These are phyloP conservation scores for Phragmatobia fuliginosa DNA, from an alignment of 2,888 invertebrate genomes.

Conservation along the genomic window DNA sequence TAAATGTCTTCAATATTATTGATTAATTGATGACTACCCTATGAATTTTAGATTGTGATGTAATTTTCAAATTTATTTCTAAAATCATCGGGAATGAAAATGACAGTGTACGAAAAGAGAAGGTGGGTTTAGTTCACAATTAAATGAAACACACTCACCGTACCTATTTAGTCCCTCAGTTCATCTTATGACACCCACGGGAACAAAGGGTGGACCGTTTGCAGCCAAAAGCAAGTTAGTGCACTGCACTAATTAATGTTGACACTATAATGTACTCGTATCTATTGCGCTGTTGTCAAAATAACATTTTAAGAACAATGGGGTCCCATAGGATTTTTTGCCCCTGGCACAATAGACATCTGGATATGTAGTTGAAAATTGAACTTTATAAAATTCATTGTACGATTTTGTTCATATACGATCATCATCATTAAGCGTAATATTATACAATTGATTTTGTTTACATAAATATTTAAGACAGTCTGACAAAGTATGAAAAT, in stretches of 20 bases:
- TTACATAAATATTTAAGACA: not conserved
- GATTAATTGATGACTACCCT: too few relatives aligned
- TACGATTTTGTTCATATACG: too few relatives aligned
- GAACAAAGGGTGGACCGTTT: constrained; percentile 18
- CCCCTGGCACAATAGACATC: constrained; percentile 13
- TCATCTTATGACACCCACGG: constrained; percentile 28
- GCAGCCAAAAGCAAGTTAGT: constrained; percentile 11
- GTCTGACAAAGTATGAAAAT: not conserved
- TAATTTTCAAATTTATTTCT: not conserved
- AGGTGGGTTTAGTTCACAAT: constrained; percentile 7
- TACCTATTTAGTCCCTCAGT: constrained; percentile 29
- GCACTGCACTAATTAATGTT: constrained; percentile 23
- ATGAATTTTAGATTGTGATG: too few relatives aligned
- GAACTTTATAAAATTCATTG: not conserved
- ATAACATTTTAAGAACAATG: constrained; percentile 14
- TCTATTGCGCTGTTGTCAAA: constrained; percentile 18
- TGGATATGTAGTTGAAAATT: not conserved
- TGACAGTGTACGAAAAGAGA: not conserved
- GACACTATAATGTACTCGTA: constrained; percentile 14
- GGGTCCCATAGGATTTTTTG: constrained; percentile 14
- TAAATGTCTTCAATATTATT: too few relatives aligned
- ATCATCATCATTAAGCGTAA: too few relatives aligned
- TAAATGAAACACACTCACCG: not conserved
- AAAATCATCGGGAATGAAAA: not conserved
- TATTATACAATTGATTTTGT: not conserved